Evolutionary conservation across 92 coral and sea anemone genomes (phyloP), one percentile per base, ranked within the genome.

Genomic region (Zoanthus sociatus): DNA sequence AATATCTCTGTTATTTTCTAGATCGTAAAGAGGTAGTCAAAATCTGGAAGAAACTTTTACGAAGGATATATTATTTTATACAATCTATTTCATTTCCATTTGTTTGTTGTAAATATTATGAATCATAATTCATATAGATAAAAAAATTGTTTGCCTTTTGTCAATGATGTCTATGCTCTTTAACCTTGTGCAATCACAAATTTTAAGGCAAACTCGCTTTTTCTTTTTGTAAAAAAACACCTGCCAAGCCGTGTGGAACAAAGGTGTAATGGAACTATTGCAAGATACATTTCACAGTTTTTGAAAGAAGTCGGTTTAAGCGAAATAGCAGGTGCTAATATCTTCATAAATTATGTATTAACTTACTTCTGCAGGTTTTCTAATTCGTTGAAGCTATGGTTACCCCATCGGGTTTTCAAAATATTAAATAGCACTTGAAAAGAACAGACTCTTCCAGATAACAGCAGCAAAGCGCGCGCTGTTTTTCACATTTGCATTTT

Each of bases 371-470:
- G 20, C 30, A 17, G 6, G 69, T n/a, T 7, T 20, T 17, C 8
- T 63, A 63, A 63, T 63, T 63, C 21, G 69, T 63, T 63, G 69
- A 63, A 63, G n/a, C 69, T 63, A 63, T 63, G 69, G 69, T 63
- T 63, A 63, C 69, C 4, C 21, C n/a, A 17, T 17, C 9, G 20
- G 9, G 21, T 17, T 63, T 63, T 63, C 31, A n/a, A 63, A 63
- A 63, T 63, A 63, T 63, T 63, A 63, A 61, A 63, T n/a, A 63
- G 10, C 26, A 18, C 7, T 17, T 17, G 20, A 3, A 63, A 63
- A n/a, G 69, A 63, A 63, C 21, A 16, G 30, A 63, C 21, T 50
- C 10, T 63, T 63, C 69, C 7, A 63, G 69, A 63, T 63, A 63
- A 63, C 21, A n/a, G 21, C 69, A 7, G n/a, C 69, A 61, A 61